Evolutionary conservation across 2,113 vertebrate species (phyloP), one percentile per base, ranked within the genome.

Genomic region (Clinocottus analis): DNA sequence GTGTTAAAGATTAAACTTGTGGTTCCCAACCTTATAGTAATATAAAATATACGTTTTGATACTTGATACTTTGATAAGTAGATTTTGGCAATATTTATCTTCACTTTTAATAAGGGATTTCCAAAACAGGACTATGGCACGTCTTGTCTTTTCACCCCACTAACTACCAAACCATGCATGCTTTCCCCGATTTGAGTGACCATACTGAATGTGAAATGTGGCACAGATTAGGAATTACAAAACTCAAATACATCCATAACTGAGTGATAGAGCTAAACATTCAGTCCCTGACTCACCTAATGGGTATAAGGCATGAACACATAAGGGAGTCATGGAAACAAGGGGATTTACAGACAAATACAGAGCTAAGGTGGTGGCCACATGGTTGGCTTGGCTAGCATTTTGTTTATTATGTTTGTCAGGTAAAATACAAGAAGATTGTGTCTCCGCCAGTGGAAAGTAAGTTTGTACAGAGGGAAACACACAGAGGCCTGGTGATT

Each of bases 291-390:
- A 87, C 61, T 79, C 72, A 59, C 25, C 37, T 87, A 71, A 69
- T 55, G 49, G 12, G 21, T 49, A 56, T 41, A 16, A 76, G 17
- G 21, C 43, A 65, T 63, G 12, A 43, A 82, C 72, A 79, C 51
- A 83, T 17, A 49, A 59, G 61, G 86, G 75, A 71, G 81, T 76
- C 85, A 86, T 79, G 77, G 80, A 81, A 88, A 87, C 72, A 62
- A 82, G 72, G 7, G 23, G 67, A 66, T 74, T 85, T 51, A 70
- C 69, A 61, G 11, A 66, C 14, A 53, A 75, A 65, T 56, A 82
- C 23, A 68, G 29, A 45, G 41, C 4, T 43, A 71, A 80, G 53
- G 49, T 45, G 41, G 25, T 82, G 13, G 41, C 41, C 61, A 71
- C 47, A 59, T 45, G 55, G 31, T 51, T 14, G 19, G 16, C 45